Evolutionary conservation across 2,888 invertebrate genomes (phyloP).

Genomic region (Leptinotarsa rubiginosa): DNA sequence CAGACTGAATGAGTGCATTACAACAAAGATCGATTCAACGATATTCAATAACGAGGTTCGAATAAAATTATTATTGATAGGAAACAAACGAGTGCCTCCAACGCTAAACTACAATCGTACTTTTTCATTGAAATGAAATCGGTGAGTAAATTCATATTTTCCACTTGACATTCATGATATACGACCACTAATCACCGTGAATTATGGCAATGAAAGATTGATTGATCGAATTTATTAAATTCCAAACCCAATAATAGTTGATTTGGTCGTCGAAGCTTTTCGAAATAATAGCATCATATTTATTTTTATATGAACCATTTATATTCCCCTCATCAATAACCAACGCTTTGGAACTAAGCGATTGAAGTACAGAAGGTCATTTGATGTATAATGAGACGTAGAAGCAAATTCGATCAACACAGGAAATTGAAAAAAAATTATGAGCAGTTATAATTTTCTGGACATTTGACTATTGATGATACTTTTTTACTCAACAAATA

Average conservation of each 20-base stretch:
- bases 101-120: not conserved
- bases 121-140: not conserved
- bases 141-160: not conserved
- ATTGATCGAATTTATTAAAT: not conserved
- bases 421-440: too few species aligned
- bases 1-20: too few species aligned
- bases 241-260: not conserved
- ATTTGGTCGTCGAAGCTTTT: not conserved
- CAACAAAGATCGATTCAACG: too few species aligned
- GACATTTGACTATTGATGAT: too few species aligned
- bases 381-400: too few species aligned
- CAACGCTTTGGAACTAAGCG: too few species aligned
- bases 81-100: not conserved
- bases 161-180: not conserved
- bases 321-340: too few species aligned
- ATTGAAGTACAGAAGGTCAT: too few species aligned
- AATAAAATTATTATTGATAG: not conserved
- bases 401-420: too few species aligned
- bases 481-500: too few species aligned
- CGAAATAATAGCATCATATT: not conserved
- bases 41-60: not conserved
- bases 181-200: not conserved
- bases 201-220: constrained; percentile 1
- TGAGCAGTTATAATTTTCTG: too few species aligned
- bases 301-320: not conserved